Evolutionary conservation across 2,113 vertebrate genomes (phyloP).

Genomic region (Rana temporaria): DNA sequence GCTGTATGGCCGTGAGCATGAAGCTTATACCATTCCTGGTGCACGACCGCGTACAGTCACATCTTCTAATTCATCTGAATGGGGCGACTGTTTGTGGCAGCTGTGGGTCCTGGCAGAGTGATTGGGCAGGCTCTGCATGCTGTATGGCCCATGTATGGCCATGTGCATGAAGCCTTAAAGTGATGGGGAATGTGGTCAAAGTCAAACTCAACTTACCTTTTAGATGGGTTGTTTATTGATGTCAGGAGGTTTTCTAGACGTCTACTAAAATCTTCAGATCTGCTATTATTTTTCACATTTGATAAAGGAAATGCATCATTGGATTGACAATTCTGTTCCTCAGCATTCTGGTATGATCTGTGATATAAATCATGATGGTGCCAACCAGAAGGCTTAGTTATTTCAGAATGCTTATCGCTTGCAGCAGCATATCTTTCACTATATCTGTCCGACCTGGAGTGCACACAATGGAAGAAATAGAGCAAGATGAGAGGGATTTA

Average conservation of each 20-base stretch:
- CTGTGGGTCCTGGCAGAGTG: too few species aligned
- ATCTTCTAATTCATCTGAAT: too few species aligned
- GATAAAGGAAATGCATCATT: neutral
- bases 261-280: neutral
- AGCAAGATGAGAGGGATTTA: neutral
- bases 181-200: neutral
- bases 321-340: neutral
- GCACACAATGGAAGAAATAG: neutral
- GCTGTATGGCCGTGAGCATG: too few species aligned
- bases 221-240: neutral
- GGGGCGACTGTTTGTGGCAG: too few species aligned
- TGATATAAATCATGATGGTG: too few species aligned
- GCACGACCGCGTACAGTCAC: too few species aligned
- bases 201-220: constrained; percentile 3
- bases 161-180: too few species aligned
- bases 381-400: neutral
- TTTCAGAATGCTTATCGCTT: neutral
- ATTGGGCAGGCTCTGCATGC: too few species aligned
- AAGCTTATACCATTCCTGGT: too few species aligned
- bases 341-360: neutral
- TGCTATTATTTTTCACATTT: neutral
- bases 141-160: too few species aligned
- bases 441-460: neutral
- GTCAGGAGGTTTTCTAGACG: neutral
- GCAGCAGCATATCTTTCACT: neutral